Percentiles rank a stretch among this genome's conserved stretches.
Conservation (phyloP, 1,140 invertebrate genomes). For the Paraescarpia echinospica region DNA sequence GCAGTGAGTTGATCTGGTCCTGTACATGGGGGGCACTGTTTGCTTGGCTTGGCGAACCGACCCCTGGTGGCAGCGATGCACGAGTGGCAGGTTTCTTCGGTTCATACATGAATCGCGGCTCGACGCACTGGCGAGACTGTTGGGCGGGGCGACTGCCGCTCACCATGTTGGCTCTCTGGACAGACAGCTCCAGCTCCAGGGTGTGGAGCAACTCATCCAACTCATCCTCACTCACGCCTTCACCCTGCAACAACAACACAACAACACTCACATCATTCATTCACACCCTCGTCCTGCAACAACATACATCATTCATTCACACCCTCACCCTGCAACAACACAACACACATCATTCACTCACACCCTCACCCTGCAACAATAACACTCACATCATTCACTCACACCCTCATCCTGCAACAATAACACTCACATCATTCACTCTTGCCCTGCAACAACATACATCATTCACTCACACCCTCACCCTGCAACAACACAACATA, state of each 20-base stretch:
- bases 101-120: background rate
- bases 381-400: no score
- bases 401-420: no score
- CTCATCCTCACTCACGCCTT: background rate
- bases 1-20: background rate
- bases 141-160: background rate
- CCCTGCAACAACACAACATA: no score
- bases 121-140: background rate
- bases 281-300: no score
- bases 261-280: background rate
- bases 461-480: no score
- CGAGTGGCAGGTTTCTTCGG: background rate
- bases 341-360: no score
- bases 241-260: background rate
- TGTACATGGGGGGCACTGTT: constrained; percentile 12
- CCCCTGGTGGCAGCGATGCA: background rate
- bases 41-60: background rate
- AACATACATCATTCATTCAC: no score
- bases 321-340: no score
- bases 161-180: constrained; percentile 13
- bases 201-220: background rate
- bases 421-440: no score
- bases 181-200: constrained; percentile 10
- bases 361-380: no score
- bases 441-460: no score